A percentile compares a stretch with the other conserved stretches of the same genome.
Conservation (phyloP, 2,888 invertebrate genomes). For the Pocota personata region DNA sequence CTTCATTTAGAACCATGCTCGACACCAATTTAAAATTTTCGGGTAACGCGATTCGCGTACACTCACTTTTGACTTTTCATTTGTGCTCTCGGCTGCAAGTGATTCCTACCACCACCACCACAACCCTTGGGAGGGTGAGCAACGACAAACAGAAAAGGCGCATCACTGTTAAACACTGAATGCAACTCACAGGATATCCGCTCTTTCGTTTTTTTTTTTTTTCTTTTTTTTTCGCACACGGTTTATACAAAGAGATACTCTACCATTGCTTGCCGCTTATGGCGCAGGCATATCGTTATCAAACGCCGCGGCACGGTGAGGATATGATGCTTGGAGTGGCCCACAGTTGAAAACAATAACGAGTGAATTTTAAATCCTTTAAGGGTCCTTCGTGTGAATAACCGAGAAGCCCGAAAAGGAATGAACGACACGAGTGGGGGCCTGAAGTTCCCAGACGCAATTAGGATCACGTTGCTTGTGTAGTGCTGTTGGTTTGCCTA, state of each 20-base stretch:
- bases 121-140: slow-evolving; percentile 10
- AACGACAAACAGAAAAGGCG: slow-evolving; percentile 50
- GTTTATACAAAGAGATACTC: slow-evolving; percentile 14
- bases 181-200: slow-evolving; percentile 67
- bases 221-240: background rate
- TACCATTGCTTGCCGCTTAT: slow-evolving; percentile 11
- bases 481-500: slow-evolving; percentile 29
- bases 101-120: background rate
- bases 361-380: slow-evolving; percentile 55
- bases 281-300: slow-evolving; percentile 28
- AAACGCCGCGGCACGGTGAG: slow-evolving; percentile 50
- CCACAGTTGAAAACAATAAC: slow-evolving; percentile 45
- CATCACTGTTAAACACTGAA: slow-evolving; percentile 56
- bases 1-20: slow-evolving; percentile 34
- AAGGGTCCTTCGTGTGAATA: slow-evolving; percentile 36
- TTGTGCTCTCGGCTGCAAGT: slow-evolving; percentile 31
- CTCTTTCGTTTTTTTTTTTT: slow-evolving; percentile 25
- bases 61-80: slow-evolving; percentile 57
- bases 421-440: slow-evolving; percentile 27
- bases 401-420: background rate
- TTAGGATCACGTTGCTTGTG: slow-evolving; percentile 18
- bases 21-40: slow-evolving; percentile 15
- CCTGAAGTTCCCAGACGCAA: slow-evolving; percentile 32
- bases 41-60: slow-evolving; percentile 45
- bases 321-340: slow-evolving; percentile 40